Conservation (phyloP, 2,113 vertebrate species). For the Tetrao urogallus region DNA sequence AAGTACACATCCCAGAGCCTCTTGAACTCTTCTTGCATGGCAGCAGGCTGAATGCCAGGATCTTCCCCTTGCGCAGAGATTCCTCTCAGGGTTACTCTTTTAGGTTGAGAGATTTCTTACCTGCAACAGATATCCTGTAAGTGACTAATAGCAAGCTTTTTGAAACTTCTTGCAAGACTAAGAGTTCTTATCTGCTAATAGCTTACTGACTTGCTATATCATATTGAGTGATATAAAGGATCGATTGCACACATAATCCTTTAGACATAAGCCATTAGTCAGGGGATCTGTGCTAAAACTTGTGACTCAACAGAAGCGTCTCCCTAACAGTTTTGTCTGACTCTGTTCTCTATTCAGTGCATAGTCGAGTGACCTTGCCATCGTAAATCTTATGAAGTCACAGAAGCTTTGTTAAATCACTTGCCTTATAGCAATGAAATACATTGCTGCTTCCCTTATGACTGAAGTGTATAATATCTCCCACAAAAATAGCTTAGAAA, state of each 20-base stretch:
- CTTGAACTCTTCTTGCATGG: background rate
- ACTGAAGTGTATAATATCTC: too few relatives aligned
- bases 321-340: background rate
- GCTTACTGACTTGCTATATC: background rate
- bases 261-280: background rate
- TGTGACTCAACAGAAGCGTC: background rate
- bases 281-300: background rate
- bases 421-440: background rate
- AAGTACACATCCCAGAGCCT: background rate
- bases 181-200: background rate
- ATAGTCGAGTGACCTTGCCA: background rate
- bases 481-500: background rate
- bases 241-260: background rate
- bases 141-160: background rate
- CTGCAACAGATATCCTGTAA: background rate
- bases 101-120: background rate
- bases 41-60: background rate
- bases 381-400: background rate
- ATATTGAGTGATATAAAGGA: background rate
- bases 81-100: background rate
- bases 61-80: background rate
- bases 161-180: background rate
- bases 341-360: background rate
- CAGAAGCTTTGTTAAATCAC: background rate
- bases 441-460: background rate